A percentile compares a stretch with the other conserved stretches of the same genome.
Conservation (phyloP, 2,888 invertebrate genomes). For the Chalcis sispes region DNA sequence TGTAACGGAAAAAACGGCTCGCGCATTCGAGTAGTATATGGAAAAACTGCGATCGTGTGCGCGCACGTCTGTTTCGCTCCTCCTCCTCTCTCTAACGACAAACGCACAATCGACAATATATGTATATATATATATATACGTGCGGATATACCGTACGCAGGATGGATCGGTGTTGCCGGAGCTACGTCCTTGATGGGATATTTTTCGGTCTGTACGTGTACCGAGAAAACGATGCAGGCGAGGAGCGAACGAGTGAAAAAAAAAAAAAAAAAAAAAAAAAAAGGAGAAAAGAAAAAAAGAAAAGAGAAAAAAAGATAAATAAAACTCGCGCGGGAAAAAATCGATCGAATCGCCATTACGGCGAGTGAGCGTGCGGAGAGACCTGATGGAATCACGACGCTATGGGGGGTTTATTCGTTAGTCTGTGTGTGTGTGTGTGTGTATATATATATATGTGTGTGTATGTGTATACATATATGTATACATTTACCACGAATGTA, state of each 20-base stretch:
- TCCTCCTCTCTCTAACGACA: too few species aligned
- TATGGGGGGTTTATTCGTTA: conserved; percentile 50
- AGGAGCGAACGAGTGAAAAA: background rate
- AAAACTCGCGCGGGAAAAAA: conserved; percentile 55
- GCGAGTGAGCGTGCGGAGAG: conserved; percentile 67
- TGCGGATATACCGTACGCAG: background rate
- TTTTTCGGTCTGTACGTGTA: conserved; percentile 26
- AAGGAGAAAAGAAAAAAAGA: conserved; percentile 30
- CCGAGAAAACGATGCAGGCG: too few species aligned
- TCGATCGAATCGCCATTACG: conserved; percentile 76
- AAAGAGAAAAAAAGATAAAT: too few species aligned
- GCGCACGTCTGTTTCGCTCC: too few species aligned
- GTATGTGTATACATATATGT: conserved; percentile 56
- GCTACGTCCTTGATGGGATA: too few species aligned
- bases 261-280: background rate
- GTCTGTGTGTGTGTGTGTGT: too few species aligned
- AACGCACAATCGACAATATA: too few species aligned
- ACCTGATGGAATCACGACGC: conserved; percentile 74
- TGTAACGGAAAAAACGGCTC: too few species aligned
- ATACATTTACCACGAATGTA: conserved; percentile 68
- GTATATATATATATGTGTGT: background rate
- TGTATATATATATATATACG: too few species aligned
- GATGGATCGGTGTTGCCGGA: conserved; percentile 12
- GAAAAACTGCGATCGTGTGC: too few species aligned
- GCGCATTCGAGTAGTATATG: too few species aligned